Evolutionary conservation across 2,797 vertebrate species (phyloP).

Genomic region (Mormyrus hasselquistii): DNA sequence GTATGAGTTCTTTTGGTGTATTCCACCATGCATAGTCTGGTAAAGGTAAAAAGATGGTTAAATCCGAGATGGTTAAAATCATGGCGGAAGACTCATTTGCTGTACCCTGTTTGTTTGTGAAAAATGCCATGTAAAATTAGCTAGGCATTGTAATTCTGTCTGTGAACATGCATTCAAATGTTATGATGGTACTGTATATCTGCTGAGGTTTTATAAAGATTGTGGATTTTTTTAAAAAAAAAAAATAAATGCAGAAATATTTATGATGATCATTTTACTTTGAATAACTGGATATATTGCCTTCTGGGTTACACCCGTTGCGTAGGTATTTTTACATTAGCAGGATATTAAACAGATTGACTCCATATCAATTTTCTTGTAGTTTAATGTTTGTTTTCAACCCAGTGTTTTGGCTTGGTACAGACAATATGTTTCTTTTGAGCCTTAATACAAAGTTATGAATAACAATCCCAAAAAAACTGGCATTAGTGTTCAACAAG

Average conservation of each 20-base stretch:
- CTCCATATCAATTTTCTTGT: neutral
- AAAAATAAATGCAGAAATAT: constrained; percentile 20
- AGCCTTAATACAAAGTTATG: neutral
- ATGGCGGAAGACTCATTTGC: constrained; percentile 37
- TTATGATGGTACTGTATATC: constrained; percentile 46
- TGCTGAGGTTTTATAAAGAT: constrained; percentile 35
- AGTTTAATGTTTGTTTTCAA: neutral
- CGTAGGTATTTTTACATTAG: neutral
- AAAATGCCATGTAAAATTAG: constrained; percentile 43
- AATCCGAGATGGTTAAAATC: constrained; percentile 29
- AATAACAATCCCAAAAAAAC: neutral
- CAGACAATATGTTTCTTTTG: neutral
- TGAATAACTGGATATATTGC: constrained; percentile 10
- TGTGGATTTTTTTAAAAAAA: constrained; percentile 26
- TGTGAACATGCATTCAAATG: constrained; percentile 38
- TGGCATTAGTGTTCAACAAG: neutral
- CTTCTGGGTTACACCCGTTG: neutral
- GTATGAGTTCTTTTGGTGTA: neutral
- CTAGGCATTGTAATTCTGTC: constrained; percentile 52
- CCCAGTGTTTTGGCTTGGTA: neutral
- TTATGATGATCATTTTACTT: constrained; percentile 18
- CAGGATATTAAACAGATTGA: neutral
- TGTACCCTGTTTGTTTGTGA: constrained; percentile 33
- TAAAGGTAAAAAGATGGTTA: neutral
- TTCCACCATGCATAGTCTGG: neutral